phyloP scores from a whole-genome alignment of 2,797 vertebrate genomes.

The Bucorvus abyssinicus region DNA sequence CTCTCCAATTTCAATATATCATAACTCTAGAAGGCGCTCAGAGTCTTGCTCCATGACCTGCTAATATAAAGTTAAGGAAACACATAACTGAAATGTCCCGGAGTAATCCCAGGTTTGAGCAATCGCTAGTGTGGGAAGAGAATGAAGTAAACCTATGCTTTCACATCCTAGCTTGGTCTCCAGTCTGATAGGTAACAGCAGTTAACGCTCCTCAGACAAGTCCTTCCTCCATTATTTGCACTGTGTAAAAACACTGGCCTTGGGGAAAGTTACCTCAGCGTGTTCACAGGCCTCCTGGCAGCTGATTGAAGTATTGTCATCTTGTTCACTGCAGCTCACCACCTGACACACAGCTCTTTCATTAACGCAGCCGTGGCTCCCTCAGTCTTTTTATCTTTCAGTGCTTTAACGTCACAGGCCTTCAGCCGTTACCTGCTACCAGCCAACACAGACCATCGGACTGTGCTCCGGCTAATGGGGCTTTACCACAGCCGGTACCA shows the following conservation, averaged over 20 bases:
- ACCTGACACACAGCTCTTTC: background rate
- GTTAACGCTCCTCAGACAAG: background rate
- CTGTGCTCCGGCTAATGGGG: fast-evolving
- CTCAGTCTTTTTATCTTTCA: background rate
- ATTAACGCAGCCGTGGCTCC: background rate
- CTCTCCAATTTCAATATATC: background rate
- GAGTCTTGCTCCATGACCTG: background rate
- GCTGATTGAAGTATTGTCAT: background rate
- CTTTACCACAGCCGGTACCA: background rate
- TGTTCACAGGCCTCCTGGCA: background rate
- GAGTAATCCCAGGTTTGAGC: background rate
- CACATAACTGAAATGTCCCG: fast-evolving
- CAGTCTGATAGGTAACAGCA: fast-evolving
- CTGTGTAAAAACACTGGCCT: background rate
- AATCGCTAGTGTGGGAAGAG: background rate
- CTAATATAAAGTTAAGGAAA: background rate
- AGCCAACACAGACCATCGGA: background rate
- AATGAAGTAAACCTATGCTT: background rate
- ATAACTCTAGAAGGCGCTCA: background rate
- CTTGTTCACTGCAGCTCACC: background rate
- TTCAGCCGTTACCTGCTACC: background rate
- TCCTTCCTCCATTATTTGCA: background rate
- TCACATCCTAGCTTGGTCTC: background rate
- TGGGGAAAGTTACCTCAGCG: background rate
- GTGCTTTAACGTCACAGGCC: fast-evolving